Percentiles rank a stretch among this genome's conserved stretches.
phyloP scores from a whole-genome alignment of 2,113 vertebrate species.

The Salvelinus sp. region DNA sequence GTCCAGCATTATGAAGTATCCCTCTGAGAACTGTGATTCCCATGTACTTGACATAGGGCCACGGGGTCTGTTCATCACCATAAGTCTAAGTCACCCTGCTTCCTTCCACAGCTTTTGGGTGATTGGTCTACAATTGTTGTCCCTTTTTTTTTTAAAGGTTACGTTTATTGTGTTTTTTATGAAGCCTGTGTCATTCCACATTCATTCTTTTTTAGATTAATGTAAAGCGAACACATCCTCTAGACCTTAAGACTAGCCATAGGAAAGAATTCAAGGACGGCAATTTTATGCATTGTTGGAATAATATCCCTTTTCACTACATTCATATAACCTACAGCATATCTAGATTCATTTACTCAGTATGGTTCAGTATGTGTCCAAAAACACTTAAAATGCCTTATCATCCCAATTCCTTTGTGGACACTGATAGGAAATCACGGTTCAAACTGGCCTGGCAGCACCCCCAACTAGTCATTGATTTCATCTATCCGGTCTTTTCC shows the following conservation, averaged over 20 bases:
- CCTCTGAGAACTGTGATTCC: constrained; percentile 58
- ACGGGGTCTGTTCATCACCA: constrained; percentile 10
- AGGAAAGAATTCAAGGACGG: constrained; percentile 24
- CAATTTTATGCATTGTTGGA: constrained; percentile 21
- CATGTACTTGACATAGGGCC: constrained; percentile 26
- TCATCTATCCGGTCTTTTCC: constrained; percentile 11
- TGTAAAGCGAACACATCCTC: constrained; percentile 40
- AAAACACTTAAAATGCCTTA: constrained; percentile 32
- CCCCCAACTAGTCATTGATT: constrained; percentile 13
- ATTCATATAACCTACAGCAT: constrained; percentile 22
- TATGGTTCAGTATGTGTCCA: constrained; percentile 25
- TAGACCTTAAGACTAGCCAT: constrained; percentile 40
- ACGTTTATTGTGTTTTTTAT: constrained; percentile 42
- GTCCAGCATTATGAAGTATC: constrained; percentile 40
- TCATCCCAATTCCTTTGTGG: constrained; percentile 27
- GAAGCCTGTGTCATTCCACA: constrained; percentile 48
- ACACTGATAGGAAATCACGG: constrained; percentile 17
- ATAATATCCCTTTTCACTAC: constrained; percentile 17
- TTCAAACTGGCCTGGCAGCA: not conserved
- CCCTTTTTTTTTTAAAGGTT: constrained; percentile 5
- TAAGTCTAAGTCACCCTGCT: not conserved
- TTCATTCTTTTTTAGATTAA: constrained; percentile 14
- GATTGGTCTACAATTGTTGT: constrained; percentile 44
- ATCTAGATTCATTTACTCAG: constrained; percentile 24
- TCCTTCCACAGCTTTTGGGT: constrained; percentile 15